These are phyloP conservation scores for Hemiscyllium ocellatum DNA, from an alignment of 2,113 vertebrate genomes.

Conservation along the genomic window DNA sequence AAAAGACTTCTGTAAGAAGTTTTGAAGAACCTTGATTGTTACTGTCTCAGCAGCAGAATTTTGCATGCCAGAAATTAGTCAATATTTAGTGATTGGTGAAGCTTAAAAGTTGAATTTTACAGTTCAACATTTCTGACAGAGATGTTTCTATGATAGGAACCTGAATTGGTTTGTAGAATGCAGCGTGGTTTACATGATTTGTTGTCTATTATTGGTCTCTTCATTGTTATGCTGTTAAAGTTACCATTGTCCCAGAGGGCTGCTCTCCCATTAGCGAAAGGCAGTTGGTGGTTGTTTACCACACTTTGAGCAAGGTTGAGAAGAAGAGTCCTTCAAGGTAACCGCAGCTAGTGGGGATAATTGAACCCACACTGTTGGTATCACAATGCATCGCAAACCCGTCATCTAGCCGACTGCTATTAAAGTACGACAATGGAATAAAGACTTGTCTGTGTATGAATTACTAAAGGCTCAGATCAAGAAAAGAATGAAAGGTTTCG, in stretches of 20 bases:
- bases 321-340: no score
- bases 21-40: not conserved
- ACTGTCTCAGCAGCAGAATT: not conserved
- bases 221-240: not conserved
- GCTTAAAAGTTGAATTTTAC: not conserved
- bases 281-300: no score
- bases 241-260: no score
- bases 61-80: not conserved
- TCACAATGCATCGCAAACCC: no score
- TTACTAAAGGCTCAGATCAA: not conserved
- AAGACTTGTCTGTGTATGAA: not conserved
- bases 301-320: no score
- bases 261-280: no score
- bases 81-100: not conserved
- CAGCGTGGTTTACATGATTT: not conserved
- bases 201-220: not conserved
- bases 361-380: no score
- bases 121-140: not conserved
- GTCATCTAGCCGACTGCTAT: no score
- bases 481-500: not conserved
- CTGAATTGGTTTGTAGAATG: not conserved
- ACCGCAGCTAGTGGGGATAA: no score
- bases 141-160: not conserved
- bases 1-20: not conserved
- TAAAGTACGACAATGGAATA: not conserved